Percentiles rank a stretch among this genome's conserved stretches.
These are phyloP conservation scores for Pogonophryne albipinna DNA, from an alignment of 2,797 vertebrate genomes.

Conservation along the genomic window DNA sequence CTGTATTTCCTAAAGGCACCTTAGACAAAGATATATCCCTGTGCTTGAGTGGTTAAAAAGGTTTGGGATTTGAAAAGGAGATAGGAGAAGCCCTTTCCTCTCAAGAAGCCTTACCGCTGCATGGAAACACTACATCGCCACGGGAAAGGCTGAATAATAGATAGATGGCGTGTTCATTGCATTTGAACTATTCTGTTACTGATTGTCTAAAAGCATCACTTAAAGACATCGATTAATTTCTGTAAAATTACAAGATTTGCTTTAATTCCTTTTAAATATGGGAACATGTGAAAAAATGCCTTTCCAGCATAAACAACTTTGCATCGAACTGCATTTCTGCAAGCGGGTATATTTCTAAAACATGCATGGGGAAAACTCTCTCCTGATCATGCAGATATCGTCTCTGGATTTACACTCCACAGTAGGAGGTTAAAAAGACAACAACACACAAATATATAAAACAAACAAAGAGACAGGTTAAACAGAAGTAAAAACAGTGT, in stretches of 20 bases:
- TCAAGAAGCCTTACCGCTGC: conserved; percentile 39
- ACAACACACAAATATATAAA: conserved; percentile 65
- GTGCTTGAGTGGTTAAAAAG: conserved; percentile 52
- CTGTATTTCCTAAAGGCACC: conserved; percentile 82
- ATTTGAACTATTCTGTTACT: conserved; percentile 62
- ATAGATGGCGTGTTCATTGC: conserved; percentile 53
- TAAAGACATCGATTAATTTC: conserved; percentile 44
- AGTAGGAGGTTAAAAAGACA: conserved; percentile 58
- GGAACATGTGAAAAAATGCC: conserved; percentile 23
- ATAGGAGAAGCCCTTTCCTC: conserved; percentile 35
- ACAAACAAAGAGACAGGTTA: conserved; percentile 57
- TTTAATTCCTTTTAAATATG: conserved; percentile 31
- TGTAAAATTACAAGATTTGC: conserved; percentile 27
- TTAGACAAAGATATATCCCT: conserved; percentile 75
- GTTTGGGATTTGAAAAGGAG: conserved; percentile 34
- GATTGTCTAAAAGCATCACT: conserved; percentile 67
- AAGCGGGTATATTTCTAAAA: conserved; percentile 41
- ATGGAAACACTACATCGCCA: conserved; percentile 58
- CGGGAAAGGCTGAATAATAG: conserved; percentile 59
- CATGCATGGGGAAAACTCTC: conserved; percentile 45
- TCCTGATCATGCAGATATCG: conserved; percentile 67
- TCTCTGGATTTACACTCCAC: conserved; percentile 42
- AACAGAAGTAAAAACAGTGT: conserved; percentile 73
- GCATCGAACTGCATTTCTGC: conserved; percentile 39
- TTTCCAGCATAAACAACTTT: conserved; percentile 18